These are phyloP conservation scores for Bombus fervidus DNA, from an alignment of 1,140 invertebrate species.

Conservation along the genomic window DNA sequence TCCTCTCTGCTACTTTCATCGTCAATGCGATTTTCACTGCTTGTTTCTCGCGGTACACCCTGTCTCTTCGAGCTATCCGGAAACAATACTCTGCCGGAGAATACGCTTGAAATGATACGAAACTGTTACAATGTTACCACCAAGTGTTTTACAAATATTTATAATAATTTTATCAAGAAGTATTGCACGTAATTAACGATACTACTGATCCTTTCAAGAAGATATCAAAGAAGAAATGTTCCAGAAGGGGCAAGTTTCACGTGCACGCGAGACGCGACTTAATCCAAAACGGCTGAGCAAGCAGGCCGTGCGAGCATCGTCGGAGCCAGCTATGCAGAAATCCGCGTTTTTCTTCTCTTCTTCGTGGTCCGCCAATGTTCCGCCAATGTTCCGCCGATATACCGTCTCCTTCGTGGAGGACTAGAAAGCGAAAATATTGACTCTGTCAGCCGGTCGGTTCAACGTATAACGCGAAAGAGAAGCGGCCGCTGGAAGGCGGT, in stretches of 20 bases:
- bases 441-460: slow-evolving; percentile 45
- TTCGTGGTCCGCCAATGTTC: not conserved
- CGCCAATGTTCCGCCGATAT: slow-evolving; percentile 52
- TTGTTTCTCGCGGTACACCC: not conserved
- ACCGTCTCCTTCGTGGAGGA: slow-evolving; percentile 21
- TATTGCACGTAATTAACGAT: not conserved
- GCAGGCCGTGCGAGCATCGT: slow-evolving; percentile 5
- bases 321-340: slow-evolving; percentile 50
- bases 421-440: slow-evolving; percentile 58
- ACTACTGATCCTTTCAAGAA: not conserved
- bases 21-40: not conserved
- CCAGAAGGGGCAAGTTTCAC: accelerated
- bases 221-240: not conserved
- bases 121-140: not conserved
- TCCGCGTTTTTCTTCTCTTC: slow-evolving; percentile 42
- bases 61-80: not conserved
- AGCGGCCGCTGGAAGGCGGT: not conserved
- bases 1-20: slow-evolving; percentile 26
- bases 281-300: slow-evolving; percentile 53
- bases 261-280: slow-evolving; percentile 33
- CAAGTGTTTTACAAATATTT: not conserved
- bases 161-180: not conserved
- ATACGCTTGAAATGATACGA: not conserved
- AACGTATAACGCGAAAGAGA: not conserved
- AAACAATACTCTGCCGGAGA: not conserved